Evolutionary conservation across 2,113 vertebrate genomes (phyloP).

Genomic region (Tamias sibiricus): DNA sequence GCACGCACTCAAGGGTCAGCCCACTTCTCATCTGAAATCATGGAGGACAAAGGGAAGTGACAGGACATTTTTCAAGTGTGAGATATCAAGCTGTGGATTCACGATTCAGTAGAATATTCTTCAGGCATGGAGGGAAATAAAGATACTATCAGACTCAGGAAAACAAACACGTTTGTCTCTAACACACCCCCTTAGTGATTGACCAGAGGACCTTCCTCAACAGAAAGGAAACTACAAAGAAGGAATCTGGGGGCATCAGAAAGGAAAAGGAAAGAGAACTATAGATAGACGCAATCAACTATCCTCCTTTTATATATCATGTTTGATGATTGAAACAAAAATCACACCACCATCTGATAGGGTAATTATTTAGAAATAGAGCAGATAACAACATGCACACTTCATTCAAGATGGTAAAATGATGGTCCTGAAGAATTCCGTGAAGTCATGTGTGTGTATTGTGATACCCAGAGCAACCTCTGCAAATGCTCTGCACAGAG

Average conservation of each 20-base stretch:
- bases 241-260: neutral
- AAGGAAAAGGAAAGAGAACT: neutral
- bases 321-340: neutral
- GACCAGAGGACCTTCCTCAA: constrained; percentile 7
- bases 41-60: neutral
- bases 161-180: neutral
- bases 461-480: neutral
- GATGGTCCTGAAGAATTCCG: neutral
- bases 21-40: neutral
- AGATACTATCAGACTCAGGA: neutral
- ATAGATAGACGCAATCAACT: neutral
- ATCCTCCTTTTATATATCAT: neutral
- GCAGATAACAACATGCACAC: neutral
- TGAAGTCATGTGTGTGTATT: neutral
- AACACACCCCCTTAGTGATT: neutral
- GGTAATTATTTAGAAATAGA: neutral
- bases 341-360: neutral
- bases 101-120: neutral
- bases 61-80: neutral
- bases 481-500: neutral
- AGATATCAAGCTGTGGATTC: neutral
- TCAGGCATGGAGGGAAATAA: neutral
- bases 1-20: too few species aligned
- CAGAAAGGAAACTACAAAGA: neutral
- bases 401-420: neutral